A percentile compares a stretch with the other conserved stretches of the same genome.
Conservation (phyloP, 1,140 invertebrate species). For the Geopemphigus sp. region DNA sequence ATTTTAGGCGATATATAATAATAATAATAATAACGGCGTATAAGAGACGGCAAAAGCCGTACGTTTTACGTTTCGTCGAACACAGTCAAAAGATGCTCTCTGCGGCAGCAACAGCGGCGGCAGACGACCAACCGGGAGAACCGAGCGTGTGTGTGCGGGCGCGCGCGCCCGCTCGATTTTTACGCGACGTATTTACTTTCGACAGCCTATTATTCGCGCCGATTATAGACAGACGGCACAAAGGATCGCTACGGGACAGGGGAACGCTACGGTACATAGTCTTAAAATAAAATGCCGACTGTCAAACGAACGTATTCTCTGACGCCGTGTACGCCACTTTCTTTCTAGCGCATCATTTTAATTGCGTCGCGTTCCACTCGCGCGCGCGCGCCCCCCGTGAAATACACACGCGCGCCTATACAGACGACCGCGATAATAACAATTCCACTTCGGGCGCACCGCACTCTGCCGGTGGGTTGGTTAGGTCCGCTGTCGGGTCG, state of each 20-base stretch:
- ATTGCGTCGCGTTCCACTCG: conserved; percentile 7
- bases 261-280: background rate
- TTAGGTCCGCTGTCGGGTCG: no score
- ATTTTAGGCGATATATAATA: conserved; percentile 28
- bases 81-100: conserved; percentile 32
- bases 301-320: conserved; percentile 1
- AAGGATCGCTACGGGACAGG: background rate
- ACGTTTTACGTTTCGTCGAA: conserved; percentile 34
- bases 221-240: background rate
- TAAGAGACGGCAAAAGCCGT: conserved; percentile 15
- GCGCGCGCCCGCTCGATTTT: no score
- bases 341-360: conserved; percentile 45
- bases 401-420: background rate
- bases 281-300: conserved; percentile 30
- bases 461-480: no score
- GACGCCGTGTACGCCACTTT: background rate
- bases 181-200: background rate
- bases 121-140: background rate
- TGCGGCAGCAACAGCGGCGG: no score
- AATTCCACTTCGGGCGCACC: no score
- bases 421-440: background rate
- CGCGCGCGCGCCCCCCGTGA: background rate
- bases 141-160: no score
- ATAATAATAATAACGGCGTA: conserved; percentile 26
- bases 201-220: background rate